These are phyloP conservation scores for Alfaro cultratus DNA, from an alignment of 2,797 vertebrate genomes.

Conservation along the genomic window DNA sequence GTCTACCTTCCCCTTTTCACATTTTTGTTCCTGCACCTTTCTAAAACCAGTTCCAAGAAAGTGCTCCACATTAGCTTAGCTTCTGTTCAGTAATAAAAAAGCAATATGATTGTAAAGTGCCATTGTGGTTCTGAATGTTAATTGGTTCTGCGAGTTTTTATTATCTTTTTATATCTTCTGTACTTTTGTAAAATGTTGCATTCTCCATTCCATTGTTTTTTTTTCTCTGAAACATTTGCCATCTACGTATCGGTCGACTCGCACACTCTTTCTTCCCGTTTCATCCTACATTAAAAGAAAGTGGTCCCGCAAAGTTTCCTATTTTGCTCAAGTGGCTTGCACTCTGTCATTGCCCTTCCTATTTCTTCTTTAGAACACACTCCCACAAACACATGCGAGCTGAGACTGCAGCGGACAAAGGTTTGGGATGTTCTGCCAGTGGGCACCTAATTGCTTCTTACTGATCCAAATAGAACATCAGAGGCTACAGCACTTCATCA, in stretches of 20 bases:
- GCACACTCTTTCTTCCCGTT: constrained; percentile 12
- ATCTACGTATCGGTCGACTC: background rate
- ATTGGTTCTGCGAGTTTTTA: background rate
- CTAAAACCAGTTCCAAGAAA: background rate
- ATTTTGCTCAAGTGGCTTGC: constrained; percentile 21
- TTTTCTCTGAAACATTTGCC: background rate
- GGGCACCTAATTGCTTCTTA: constrained; percentile 84
- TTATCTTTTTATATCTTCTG: background rate
- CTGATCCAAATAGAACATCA: constrained; percentile 87
- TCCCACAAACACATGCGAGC: constrained; percentile 27
- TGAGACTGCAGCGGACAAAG: constrained; percentile 57
- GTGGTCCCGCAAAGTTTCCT: constrained; percentile 11
- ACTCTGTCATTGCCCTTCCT: constrained; percentile 42
- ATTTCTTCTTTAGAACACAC: constrained; percentile 41
- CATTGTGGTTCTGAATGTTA: background rate
- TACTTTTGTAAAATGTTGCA: background rate
- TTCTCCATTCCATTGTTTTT: background rate
- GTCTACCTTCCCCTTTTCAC: too few relatives aligned
- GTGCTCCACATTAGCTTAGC: background rate
- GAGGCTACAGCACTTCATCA: constrained; percentile 79
- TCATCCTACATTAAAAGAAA: constrained; percentile 22
- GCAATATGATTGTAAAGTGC: background rate
- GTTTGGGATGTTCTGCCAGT: constrained; percentile 72
- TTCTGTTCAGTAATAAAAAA: background rate
- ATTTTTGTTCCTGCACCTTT: background rate